Evolutionary conservation across 2,797 vertebrate genomes (phyloP), one percentile per base, ranked within the genome.

Genomic region (Eptatretus atami): DNA sequence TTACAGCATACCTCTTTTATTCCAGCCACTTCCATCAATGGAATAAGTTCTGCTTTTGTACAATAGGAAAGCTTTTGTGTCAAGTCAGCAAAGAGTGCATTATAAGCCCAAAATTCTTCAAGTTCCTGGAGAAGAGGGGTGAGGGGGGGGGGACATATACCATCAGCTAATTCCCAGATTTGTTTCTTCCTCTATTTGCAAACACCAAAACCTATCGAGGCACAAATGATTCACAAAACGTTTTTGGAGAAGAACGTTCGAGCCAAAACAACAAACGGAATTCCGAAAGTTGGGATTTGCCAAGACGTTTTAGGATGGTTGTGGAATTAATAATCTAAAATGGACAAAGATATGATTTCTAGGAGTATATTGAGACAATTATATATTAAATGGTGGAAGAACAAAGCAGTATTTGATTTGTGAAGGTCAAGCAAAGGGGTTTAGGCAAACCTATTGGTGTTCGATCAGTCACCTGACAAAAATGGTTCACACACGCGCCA

Each of bases 21-120:
- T 11, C 90, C 90, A 0, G 78, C 72, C 64, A 98, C 84, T 71
- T 98, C 90, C 88, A 98, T 95, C 67, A 98, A 80, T 4, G 90
- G 85, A 68, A 96, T 73, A 19, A 98, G 80, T 25, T 98, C 90
- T 1, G 77, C 67, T 72, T 77, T 82, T 13, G 87, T 87, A 52
- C 90, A 98, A 72, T 93, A 96, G 0, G 80, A 87, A 68, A 98
- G 66, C 64, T 77, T 77, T 52, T 80, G 79, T 10, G 74, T 88
- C 69, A 96, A 74, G 68, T 92, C 84, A 2, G 67, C 64, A 68
- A 98, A 74, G 65, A 98, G 79, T 52, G 81, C 78, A 69, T 73
- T 81, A 66, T 82, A 93, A 13, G 86, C 79, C 90, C 90, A 98
- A 64, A 98, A 80, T 72, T 94, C 84, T 67, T 90, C 80, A 68